Evolutionary conservation across 2,888 invertebrate species (phyloP), one percentile per base, ranked within the genome.

Genomic region (Hydraecia micacea): DNA sequence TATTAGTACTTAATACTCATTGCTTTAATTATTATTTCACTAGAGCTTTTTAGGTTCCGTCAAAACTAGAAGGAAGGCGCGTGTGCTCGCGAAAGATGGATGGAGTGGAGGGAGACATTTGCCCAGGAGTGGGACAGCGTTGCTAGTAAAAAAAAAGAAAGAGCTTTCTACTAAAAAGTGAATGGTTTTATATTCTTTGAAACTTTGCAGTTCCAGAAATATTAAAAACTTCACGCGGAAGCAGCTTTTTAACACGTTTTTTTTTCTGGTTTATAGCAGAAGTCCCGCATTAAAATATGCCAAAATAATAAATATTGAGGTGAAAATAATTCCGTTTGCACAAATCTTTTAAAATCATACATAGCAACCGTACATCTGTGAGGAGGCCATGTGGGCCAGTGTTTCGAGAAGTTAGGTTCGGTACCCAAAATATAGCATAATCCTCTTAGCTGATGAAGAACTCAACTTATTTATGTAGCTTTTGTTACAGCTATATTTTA

Each of bases 381-480:
- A 18, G 15, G 1, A 60, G n/a, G 49, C n/a, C 79, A 62, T 62
- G 28, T 70, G 39, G 9, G 13, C 3, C 18, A 28, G 4, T 49
- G 32, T n/a, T 73, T 42, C 18, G 3, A 15, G 9, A 63, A 69
- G 25, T 78, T 67, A 18, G 46, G n/a, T 83, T 72, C 25, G 15
- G 28, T 25, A 58, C 11, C 32, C 25, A 28, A 76, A 80, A 72
- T 73, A 76, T 72, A n/a, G 4, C 32, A 25, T 60, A 32, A 83
- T 65, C 75, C 86, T 79, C 60, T 85, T 83, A 85, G 67, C 75
- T 80, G 69, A 85, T 85, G 72, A 86, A 80, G 21, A 73, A 36
- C 75, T 46, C 36, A 66, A 15, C 49, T 42, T 83, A 65, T 84
- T 85, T 85, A 70, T 76, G 77, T 71, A 58, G 62, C 32, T 63